Evolutionary conservation across 2,113 vertebrate species (phyloP).

Genomic region (Pseudolaguvia tuberculata): DNA sequence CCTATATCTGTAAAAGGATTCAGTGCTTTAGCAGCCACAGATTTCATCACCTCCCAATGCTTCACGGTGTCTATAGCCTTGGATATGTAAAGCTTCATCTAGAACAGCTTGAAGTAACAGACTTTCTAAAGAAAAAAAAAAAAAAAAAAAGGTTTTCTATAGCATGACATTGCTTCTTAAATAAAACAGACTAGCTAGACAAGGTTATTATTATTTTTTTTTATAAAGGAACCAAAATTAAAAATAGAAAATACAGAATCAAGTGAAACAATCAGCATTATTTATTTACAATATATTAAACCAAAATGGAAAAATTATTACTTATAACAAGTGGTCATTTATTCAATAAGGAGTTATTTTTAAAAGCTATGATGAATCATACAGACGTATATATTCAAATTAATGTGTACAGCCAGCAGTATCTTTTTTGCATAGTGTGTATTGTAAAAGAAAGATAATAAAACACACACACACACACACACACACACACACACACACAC

Average conservation of each 20-base stretch:
- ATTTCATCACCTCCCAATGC: neutral
- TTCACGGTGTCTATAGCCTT: neutral
- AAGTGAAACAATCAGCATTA: slow-evolving; percentile 64
- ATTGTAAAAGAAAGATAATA: slow-evolving; percentile 42
- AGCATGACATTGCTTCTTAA: neutral
- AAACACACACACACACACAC: slow-evolving; percentile 45
- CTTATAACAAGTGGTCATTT: slow-evolving; percentile 68
- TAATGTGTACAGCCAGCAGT: slow-evolving; percentile 60
- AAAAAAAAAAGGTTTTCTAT: neutral
- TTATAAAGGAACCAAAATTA: neutral
- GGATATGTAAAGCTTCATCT: neutral
- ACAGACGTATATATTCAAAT: slow-evolving; percentile 66
- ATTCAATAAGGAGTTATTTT: slow-evolving; percentile 67
- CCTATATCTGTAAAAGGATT: no score
- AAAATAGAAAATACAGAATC: slow-evolving; percentile 38
- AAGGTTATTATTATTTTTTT: no score
- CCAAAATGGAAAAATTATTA: slow-evolving; percentile 69
- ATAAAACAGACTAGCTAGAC: slow-evolving; percentile 7
- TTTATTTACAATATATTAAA: slow-evolving; percentile 80
- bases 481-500: no score
- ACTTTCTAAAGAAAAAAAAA: neutral
- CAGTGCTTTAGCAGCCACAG: no score
- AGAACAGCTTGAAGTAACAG: neutral
- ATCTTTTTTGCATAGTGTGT: slow-evolving; percentile 44
- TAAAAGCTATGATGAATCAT: slow-evolving; percentile 66